Base-by-base conservation (phyloP, 2,113 vertebrate species). In the Ophthalmolycus amberensis region DNA sequence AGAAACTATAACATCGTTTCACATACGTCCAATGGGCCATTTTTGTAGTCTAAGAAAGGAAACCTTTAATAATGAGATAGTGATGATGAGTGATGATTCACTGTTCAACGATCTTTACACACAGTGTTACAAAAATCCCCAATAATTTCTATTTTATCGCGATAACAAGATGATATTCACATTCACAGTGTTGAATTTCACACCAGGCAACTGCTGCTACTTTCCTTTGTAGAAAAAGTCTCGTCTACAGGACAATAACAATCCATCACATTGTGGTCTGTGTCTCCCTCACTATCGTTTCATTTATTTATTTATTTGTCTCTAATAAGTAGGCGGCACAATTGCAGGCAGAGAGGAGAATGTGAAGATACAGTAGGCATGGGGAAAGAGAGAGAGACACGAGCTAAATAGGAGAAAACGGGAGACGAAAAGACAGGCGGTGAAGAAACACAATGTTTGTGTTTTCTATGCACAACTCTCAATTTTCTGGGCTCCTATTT, bases 231-330 rank as follows among this genome's bases (percentile, higher is more conserved):
- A 48, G 29, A 65, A 71, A 44, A 59, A 77, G n/a, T 60, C 65
- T 65, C 29, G 27, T 74, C 64, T 46, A 44, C 37, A 74, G 68
- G 71, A 85, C 58, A 88, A 67, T 46, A 38, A 63, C 48, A 79
- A 71, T 82, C 60, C 64, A 71, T 85, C 75, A 78, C 78, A 22
- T 59, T 75, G 65, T 63, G 77, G 71, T 79, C 81, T 71, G 42
- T 63, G 67, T 63, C 72, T 89, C 65, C 64, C 44, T 60, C n/a
- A 69, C 44, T 34, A 42, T 65, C 4, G 22, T 50, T 65, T 58
- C 29, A 50, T 71, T 52, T 46, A 6, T 16, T 54, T 29, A 3
- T 29, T 56, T 38, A 12, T 18, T 50, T 48, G 9, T 77, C 27
- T 75, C 22, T 63, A 37, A 73, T 82, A 84, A 29, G 58, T 80